phyloP scores from a whole-genome alignment of 2,113 vertebrate species.

The Heterocephalus glaber region DNA sequence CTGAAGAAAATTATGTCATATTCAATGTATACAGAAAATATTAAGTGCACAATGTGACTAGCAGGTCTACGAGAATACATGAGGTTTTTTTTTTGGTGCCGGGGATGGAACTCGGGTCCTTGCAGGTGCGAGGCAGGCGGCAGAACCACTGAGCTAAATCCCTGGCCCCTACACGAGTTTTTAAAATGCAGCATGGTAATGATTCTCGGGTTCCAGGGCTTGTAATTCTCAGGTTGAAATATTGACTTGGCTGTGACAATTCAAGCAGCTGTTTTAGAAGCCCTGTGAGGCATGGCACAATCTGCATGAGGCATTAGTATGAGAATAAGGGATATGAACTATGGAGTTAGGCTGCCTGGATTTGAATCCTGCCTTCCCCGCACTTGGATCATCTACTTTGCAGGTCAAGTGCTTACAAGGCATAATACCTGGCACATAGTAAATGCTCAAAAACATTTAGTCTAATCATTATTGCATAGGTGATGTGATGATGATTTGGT shows the following conservation, averaged over 20 bases:
- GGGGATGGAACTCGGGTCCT: too few relatives aligned
- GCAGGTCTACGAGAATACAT: not conserved
- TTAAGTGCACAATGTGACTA: not conserved
- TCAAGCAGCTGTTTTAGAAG: not conserved
- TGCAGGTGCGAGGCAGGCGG: too few relatives aligned
- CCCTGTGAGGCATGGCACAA: not conserved
- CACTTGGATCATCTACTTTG: accelerated
- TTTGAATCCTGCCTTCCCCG: not conserved
- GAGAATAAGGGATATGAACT: not conserved
- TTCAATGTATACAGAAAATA: not conserved
- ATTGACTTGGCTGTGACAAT: not conserved
- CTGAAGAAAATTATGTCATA: not conserved
- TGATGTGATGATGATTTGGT: not conserved
- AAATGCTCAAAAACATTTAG: not conserved
- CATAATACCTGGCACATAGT: not conserved
- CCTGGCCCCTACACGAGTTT: too few relatives aligned
- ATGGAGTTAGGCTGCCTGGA: not conserved
- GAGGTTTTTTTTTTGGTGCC: too few relatives aligned
- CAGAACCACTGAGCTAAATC: too few relatives aligned
- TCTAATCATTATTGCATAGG: not conserved
- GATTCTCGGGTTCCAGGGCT: not conserved
- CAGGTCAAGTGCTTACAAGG: not conserved
- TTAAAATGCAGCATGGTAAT: not conserved
- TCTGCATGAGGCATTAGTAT: not conserved
- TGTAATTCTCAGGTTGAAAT: not conserved